phyloP scores from a whole-genome alignment of 2,888 invertebrate genomes.

The Ceraclea dissimilis region DNA sequence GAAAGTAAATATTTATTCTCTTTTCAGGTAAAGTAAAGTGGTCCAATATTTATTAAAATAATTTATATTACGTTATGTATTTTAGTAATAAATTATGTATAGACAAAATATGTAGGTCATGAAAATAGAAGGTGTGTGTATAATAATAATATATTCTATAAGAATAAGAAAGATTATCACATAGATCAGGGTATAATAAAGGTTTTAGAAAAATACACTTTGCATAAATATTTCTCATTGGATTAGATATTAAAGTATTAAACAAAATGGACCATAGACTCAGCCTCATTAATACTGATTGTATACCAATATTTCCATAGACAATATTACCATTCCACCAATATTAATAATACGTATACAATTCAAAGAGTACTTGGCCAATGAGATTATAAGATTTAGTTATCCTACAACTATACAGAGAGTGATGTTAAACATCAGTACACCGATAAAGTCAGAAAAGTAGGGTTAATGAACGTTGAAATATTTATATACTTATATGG shows the following conservation, averaged over 20 bases:
- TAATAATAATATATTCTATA: slow-evolving; percentile 19
- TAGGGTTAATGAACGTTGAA: no score
- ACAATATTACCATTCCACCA: no score
- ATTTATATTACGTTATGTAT: not conserved
- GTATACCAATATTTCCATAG: slow-evolving; percentile 19
- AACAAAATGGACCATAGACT: slow-evolving; percentile 25
- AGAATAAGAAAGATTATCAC: slow-evolving; percentile 22
- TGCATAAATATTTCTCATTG: slow-evolving; percentile 21
- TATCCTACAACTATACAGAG: no score
- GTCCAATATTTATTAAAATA: no score
- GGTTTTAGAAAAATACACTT: slow-evolving; percentile 25
- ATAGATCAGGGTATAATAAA: slow-evolving; percentile 23
- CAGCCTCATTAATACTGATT: slow-evolving; percentile 26
- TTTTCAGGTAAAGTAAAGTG: no score
- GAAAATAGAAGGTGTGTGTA: not conserved
- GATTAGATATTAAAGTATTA: slow-evolving; percentile 18
- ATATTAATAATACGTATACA: no score
- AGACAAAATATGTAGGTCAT: not conserved
- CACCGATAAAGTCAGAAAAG: no score
- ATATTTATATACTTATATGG: no score
- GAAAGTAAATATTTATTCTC: no score
- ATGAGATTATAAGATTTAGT: no score
- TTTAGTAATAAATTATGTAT: not conserved
- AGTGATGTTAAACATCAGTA: no score
- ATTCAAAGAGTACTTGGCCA: no score